Conservation (phyloP, 1,140 invertebrate species). For the Nylanderia fulva region DNA sequence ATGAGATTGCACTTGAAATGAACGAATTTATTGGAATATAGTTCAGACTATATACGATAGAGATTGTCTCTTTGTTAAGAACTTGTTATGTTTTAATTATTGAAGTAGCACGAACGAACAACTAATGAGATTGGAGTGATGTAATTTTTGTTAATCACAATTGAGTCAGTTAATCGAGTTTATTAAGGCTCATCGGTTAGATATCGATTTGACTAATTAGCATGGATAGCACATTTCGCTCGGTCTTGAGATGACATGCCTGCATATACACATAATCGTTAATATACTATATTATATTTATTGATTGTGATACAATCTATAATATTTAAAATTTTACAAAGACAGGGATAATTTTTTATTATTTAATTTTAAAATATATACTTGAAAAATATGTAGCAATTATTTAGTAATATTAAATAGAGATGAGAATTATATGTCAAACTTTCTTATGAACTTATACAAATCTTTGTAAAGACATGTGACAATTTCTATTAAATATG, state of each 20-base stretch:
- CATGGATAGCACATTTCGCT: not conserved
- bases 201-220: slow-evolving; percentile 48
- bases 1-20: slow-evolving; percentile 29
- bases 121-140: slow-evolving; percentile 20
- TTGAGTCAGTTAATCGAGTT: slow-evolving; percentile 35
- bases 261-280: not conserved
- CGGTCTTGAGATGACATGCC: slow-evolving; percentile 18
- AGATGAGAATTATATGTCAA: not conserved
- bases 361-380: not conserved
- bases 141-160: slow-evolving; percentile 40
- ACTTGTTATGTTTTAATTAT: slow-evolving; percentile 41
- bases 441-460: not conserved
- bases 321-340: not conserved
- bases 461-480: not conserved
- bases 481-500: not conserved
- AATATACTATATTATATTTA: not conserved
- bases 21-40: slow-evolving; percentile 48
- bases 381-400: not conserved
- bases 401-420: not conserved
- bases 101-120: not conserved
- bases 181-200: slow-evolving; percentile 21
- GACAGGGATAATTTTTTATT: not conserved
- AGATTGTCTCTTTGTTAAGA: slow-evolving; percentile 52
- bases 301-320: not conserved
- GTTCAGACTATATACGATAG: slow-evolving; percentile 22